Evolutionary conservation across 1,140 invertebrate species (phyloP).

Genomic region (Sesamia nonagrioides): DNA sequence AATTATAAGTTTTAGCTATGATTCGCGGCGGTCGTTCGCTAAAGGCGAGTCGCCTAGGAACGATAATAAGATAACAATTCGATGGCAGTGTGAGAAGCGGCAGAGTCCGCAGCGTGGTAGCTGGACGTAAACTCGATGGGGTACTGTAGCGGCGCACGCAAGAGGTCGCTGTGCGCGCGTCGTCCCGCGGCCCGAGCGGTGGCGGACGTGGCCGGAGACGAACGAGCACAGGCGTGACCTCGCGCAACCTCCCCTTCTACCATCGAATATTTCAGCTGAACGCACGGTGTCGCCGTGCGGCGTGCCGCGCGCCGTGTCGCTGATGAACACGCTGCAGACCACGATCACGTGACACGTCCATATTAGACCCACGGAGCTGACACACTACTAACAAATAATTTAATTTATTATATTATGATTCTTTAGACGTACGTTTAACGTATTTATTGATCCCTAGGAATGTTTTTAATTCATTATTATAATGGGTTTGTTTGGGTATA

Average conservation of each 20-base stretch:
- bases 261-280: slow-evolving; percentile 79
- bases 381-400: slow-evolving; percentile 30
- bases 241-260: slow-evolving; percentile 74
- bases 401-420: slow-evolving; percentile 38
- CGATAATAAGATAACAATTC: slow-evolving; percentile 81
- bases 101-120: slow-evolving; percentile 81
- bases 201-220: slow-evolving; percentile 60
- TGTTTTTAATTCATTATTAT: slow-evolving; percentile 26
- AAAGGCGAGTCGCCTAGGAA: slow-evolving; percentile 76
- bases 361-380: slow-evolving; percentile 44
- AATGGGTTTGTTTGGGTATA: slow-evolving; percentile 6
- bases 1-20: slow-evolving; percentile 61
- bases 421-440: slow-evolving; percentile 26
- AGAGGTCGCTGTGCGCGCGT: slow-evolving; percentile 77
- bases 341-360: slow-evolving; percentile 62
- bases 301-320: slow-evolving; percentile 59
- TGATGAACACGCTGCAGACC: slow-evolving; percentile 52
- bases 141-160: slow-evolving; percentile 77
- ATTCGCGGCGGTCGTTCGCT: slow-evolving; percentile 73
- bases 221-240: slow-evolving; percentile 77
- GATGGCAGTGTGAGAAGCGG: slow-evolving; percentile 83
- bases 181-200: slow-evolving; percentile 61
- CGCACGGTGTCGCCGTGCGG: slow-evolving; percentile 68
- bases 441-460: slow-evolving; percentile 9
- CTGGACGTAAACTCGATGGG: slow-evolving; percentile 75